Base-by-base conservation (phyloP, 2,113 vertebrate species). In the Epinephelus fuscoguttatus region DNA sequence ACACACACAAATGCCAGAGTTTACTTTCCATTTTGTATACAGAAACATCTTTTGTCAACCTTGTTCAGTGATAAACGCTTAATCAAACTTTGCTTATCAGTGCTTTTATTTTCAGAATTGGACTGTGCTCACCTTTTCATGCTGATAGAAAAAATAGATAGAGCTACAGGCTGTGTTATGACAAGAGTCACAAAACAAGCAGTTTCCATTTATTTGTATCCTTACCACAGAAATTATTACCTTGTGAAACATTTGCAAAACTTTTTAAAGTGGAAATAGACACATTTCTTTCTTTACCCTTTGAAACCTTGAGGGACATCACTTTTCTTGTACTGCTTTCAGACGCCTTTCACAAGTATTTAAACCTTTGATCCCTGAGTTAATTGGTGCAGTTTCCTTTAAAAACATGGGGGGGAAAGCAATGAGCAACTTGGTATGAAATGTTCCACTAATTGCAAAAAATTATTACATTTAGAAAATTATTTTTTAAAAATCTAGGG, bases 1-100 rank as follows among this genome's bases (percentile, higher is more conserved):
- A 62, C 67, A 78, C 25, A 56, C 62, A 52, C 71, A 66, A 73
- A 59, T 3, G 25, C 23, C 52, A 55, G 21, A 40, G 68, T 70
- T 27, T 61, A 47, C 40, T 37, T 40, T 40, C 6, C 19, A 17
- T 53, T 30, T 6, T 18, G 19, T 42, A 25, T n/a, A 4, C 57
- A 50, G 72, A 50, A 19, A n/a, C 40, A 50, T 42, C 18, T 25
- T 61, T 50, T 61, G 33, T 6, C 11, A 57, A 25, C 53, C 37
- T 52, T 52, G 11, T 64, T 19, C 14, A 3, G 62, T 37, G 15
- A 21, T 45, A 9, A 33, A 12, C 27, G n/a, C 59, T 23, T 21
- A 5, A 49, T 73, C 25, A 61, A 62, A 74, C 47, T 62, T 30
- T 13, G 8, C 17, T 60, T 42, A 55, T n/a, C 12, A 15, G 17